Evolutionary conservation across 2,113 vertebrate species (phyloP), one percentile per base, ranked within the genome.

Genomic region (Gymnocephalus cernua): DNA sequence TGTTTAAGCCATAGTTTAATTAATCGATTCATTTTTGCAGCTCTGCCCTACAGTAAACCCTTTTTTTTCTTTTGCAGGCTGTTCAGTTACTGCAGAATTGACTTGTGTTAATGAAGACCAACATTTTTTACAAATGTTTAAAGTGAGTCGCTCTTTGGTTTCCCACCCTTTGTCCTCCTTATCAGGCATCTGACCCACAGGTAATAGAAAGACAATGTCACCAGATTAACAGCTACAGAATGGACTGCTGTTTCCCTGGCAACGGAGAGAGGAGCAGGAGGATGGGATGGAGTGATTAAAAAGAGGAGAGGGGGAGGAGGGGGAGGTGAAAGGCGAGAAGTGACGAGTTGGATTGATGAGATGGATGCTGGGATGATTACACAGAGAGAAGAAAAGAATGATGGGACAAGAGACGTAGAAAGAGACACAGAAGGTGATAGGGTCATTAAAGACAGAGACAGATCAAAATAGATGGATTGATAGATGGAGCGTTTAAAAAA

Each of bases 171-270:
- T 77, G 77, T 86, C 80, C 82, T 77, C 62, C 80, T 89, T 86
- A 91, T 92, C 90, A 74, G 86, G 29, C 64, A 69, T 92, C 89
- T 87, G 89, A 93, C 88, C 89, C 67, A 54, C 87, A 82, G 85
- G 82, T 89, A 91, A 93, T 68, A 85, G 88, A 91, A 83, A 87
- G 88, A 91, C 90, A 88, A 82, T 87, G 88, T 88, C 86, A 86
- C 77, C 51, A 83, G 89, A 91, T 91, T 89, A 88, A 84, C 89
- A 32, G 83, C 77, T 13, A 53, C 67, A 80, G 77, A 48, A 77
- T 71, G 86, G 86, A 66, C 75, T 65, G 19, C 80, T 72, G 92
- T 93, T 90, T 84, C 92, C 88, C 4, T 87, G 80, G 91, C 79
- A 91, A 93, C 92, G 2, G 62, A 21, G 69, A 9, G 56, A 77